Evolutionary conservation across 2,113 vertebrate genomes (phyloP).

Genomic region (Cebidichthys violaceus): DNA sequence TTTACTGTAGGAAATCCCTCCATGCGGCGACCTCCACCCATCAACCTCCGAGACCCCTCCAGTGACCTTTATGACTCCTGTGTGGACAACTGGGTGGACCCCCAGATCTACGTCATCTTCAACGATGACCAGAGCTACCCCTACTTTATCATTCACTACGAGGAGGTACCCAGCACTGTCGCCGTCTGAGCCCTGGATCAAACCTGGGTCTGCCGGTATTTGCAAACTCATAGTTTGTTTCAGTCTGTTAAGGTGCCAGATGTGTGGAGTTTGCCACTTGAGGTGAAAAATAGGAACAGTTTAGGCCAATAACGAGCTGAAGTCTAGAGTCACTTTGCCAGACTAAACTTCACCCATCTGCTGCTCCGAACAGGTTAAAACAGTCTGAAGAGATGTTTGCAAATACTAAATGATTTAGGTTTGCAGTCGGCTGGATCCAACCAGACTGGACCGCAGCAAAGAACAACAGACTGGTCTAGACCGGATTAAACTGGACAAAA

Average conservation of each 20-base stretch:
- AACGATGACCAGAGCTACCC: slow-evolving; percentile 99
- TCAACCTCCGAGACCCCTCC: slow-evolving; percentile 91
- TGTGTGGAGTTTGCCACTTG: slow-evolving; percentile 25
- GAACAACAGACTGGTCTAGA: slow-evolving; percentile 22
- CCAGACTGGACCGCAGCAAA: slow-evolving; percentile 44
- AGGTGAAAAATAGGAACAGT: slow-evolving; percentile 38
- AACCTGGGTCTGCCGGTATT: slow-evolving; percentile 30
- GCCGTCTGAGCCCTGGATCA: slow-evolving; percentile 84
- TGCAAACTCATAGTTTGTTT: slow-evolving; percentile 49
- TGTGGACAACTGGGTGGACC: slow-evolving; percentile 98
- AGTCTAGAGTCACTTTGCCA: slow-evolving; percentile 13
- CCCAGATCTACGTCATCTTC: slow-evolving; percentile 99
- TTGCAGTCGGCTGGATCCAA: slow-evolving; percentile 40
- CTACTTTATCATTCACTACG: slow-evolving; percentile 98
- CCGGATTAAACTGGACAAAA: slow-evolving; percentile 58
- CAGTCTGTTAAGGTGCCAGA: slow-evolving; percentile 1
- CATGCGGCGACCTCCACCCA: slow-evolving; percentile 95
- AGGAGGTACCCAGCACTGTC: slow-evolving; percentile 95
- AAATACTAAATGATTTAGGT: slow-evolving; percentile 34
- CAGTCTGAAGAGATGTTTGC: slow-evolving; percentile 35
- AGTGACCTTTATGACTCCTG: slow-evolving; percentile 99
- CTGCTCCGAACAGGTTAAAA: slow-evolving; percentile 50
- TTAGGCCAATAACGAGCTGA: neutral
- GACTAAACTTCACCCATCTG: slow-evolving; percentile 29
- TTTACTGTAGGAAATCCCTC: slow-evolving; percentile 96